These are phyloP conservation scores for Brachyistius frenatus DNA, from an alignment of 2,113 vertebrate genomes.

Conservation along the genomic window DNA sequence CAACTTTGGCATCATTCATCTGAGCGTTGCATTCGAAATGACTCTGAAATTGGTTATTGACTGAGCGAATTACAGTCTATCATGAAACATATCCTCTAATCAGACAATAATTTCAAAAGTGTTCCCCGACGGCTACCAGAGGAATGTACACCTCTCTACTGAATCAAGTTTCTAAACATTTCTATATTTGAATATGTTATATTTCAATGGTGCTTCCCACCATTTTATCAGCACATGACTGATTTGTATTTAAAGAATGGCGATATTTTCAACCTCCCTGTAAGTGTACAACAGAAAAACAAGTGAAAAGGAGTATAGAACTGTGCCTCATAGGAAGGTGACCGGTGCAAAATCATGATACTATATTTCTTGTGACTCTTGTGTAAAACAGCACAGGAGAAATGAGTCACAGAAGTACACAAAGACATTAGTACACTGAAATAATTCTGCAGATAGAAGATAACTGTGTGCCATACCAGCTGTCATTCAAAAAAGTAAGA, in stretches of 20 bases:
- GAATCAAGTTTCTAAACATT: conserved; percentile 17
- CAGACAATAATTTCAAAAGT: conserved; percentile 27
- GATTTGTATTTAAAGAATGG: not conserved
- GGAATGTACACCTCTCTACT: conserved; percentile 1
- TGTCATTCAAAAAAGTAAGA: too few relatives aligned
- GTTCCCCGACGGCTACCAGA: conserved; percentile 5
- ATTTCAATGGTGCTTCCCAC: not conserved
- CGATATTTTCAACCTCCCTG: too few relatives aligned
- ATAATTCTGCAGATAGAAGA: conserved; percentile 6
- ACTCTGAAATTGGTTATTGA: conserved; percentile 58
- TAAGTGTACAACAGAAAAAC: not conserved
- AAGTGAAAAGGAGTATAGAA: not conserved
- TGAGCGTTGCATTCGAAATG: conserved; percentile 32
- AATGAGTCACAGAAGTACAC: not conserved
- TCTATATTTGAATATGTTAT: not conserved
- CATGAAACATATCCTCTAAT: conserved; percentile 58
- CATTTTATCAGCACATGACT: not conserved
- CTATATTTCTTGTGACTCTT: not conserved
- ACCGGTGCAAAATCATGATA: too few relatives aligned
- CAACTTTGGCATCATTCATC: conserved; percentile 35
- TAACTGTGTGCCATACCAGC: not conserved
- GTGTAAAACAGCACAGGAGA: not conserved
- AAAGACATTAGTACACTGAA: not conserved
- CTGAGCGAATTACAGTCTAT: conserved; percentile 31
- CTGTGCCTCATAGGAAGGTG: too few relatives aligned